phyloP scores from a whole-genome alignment of 2,113 vertebrate genomes.

The Tyto alba region DNA sequence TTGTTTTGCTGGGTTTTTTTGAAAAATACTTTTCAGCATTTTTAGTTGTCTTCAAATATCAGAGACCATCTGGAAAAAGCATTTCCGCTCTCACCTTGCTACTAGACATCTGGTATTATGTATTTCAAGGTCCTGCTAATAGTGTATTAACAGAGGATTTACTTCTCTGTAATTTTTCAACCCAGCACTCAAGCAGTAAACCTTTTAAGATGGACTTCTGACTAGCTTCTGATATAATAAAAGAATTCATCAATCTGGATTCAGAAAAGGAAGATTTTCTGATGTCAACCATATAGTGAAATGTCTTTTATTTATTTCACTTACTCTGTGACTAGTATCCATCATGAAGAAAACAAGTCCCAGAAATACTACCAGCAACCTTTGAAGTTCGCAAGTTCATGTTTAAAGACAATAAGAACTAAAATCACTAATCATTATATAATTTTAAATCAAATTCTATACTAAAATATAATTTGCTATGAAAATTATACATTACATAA shows the following conservation, averaged over 20 bases:
- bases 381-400: not conserved
- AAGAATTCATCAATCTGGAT: not conserved
- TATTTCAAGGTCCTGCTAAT: not conserved
- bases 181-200: not conserved
- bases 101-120: not conserved
- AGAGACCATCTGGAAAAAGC: constrained; percentile 19
- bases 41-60: constrained; percentile 29
- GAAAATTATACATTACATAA: not conserved
- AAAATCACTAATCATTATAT: not conserved
- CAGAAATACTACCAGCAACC: not conserved
- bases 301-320: not conserved
- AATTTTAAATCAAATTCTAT: not conserved
- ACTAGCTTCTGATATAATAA: not conserved
- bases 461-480: not conserved
- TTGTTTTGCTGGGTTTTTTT: not conserved
- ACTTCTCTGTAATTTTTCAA: not conserved
- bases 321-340: not conserved
- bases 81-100: constrained; percentile 8
- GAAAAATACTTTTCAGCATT: not conserved
- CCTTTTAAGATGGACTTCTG: not conserved
- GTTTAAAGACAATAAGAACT: not conserved
- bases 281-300: not conserved
- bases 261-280: not conserved
- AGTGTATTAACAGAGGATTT: not conserved
- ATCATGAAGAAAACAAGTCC: not conserved